Evolutionary conservation across 2,113 vertebrate species (phyloP), one percentile per base, ranked within the genome.

Genomic region (Gulo gulo): DNA sequence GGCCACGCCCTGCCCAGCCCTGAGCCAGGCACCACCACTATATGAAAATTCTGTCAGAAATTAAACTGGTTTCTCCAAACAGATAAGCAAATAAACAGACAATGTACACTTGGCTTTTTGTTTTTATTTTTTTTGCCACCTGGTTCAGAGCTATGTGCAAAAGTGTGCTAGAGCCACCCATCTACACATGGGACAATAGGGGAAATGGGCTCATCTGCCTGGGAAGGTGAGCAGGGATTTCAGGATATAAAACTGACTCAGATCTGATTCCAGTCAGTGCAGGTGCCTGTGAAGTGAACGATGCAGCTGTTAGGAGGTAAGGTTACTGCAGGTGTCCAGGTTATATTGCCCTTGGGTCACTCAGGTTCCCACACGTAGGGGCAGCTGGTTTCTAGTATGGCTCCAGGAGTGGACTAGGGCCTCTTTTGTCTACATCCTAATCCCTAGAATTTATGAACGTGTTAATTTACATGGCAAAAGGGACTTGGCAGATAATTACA

Each of bases 1-100:
- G 76, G 42, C 47, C 83, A n/a, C 52, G 26, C 39, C 52, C 47
- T 84, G 52, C 61, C 18, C 45, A 4, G 63, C 55, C 36, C 59
- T 55, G 92, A 95, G 81, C 82, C 90, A 80, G 92, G 50, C 16
- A 61, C 45, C 80, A 18, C 42, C 69, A 84, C 9, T 92, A 76
- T 96, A 96, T 79, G 52, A 82, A 79, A 97, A 85, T 29, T 29
- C 42, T 61, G 59, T 29, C n/a, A 50, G 34, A 95, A 97, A 97
- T 95, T 26, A 76, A 94, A 45, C 42, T 88, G n/a, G 26, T 91
- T 95, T 59, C 82, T 95, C n/a, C n/a, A 93, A 78, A 61, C 2
- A 34, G 50, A 52, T 16, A 52, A 79, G 71, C 39, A 74, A 74
- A 45, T 42, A 74, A 74, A 26, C 36, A 39, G 13, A 76, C 26